Percentiles rank a stretch among this genome's conserved stretches.
phyloP scores from a whole-genome alignment of 1,140 invertebrate species.

The Procambarus virginalis region DNA sequence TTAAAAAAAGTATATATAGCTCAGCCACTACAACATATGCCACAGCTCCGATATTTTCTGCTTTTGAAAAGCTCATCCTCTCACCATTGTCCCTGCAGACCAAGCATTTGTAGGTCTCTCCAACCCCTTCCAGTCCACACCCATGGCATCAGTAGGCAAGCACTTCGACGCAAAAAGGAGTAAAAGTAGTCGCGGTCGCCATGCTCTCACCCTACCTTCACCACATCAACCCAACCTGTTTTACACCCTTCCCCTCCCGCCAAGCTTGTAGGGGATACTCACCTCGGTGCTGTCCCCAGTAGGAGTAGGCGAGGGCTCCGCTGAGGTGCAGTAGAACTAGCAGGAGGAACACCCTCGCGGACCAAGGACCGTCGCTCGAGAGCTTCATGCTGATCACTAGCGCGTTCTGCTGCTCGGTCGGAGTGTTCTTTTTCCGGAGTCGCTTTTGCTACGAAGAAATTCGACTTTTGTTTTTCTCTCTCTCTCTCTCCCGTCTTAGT shows the following conservation, averaged over 20 bases:
- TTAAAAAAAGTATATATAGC: no score
- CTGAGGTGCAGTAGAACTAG: constrained; percentile 28
- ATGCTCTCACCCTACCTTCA: neutral
- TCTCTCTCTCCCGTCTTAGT: neutral
- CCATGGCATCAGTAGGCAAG: no score
- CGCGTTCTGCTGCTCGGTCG: neutral
- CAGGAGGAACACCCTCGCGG: constrained; percentile 6
- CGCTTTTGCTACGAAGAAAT: no score
- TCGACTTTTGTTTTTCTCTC: neutral
- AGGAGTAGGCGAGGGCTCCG: constrained; percentile 21
- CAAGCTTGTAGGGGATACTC: neutral
- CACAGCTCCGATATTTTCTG: no score
- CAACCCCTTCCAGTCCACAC: no score
- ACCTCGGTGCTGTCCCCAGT: constrained; percentile 32
- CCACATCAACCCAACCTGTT: neutral
- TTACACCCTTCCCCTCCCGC: neutral
- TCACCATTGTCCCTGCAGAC: no score
- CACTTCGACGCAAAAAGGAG: no score
- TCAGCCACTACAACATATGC: no score
- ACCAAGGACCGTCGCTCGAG: neutral
- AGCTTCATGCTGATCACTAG: neutral
- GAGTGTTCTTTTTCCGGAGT: neutral
- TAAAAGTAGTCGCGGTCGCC: no score
- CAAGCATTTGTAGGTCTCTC: no score
- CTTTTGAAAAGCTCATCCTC: no score